These are phyloP conservation scores for Phyto melanocephala DNA, from an alignment of 2,888 invertebrate genomes.

Conservation along the genomic window DNA sequence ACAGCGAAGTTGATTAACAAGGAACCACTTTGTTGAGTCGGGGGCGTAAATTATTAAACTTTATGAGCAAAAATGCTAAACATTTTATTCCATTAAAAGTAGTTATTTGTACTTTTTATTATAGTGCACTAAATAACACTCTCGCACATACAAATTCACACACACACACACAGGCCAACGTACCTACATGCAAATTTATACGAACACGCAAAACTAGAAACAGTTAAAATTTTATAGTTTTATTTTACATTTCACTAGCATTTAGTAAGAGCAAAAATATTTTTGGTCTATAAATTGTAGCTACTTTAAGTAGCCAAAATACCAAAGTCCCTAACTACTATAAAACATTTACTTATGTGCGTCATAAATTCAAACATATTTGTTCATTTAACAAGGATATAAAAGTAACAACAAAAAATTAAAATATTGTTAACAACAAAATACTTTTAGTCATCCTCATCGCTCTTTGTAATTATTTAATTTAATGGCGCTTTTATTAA, in stretches of 20 bases:
- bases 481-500: neutral
- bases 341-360: neutral
- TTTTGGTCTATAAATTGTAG: neutral
- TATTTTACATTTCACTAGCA: constrained; percentile 9
- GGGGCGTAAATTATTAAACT: constrained; percentile 45
- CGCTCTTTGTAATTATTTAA: neutral
- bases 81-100: neutral
- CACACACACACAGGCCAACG: neutral
- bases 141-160: neutral
- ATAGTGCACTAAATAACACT: neutral
- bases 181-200: neutral
- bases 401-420: constrained; percentile 6
- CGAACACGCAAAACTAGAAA: constrained; percentile 16
- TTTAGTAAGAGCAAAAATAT: neutral
- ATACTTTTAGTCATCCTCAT: neutral
- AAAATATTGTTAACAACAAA: constrained; percentile 14
- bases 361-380: neutral
- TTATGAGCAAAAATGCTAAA: constrained; percentile 37
- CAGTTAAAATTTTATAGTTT: constrained; percentile 39
- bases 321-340: neutral
- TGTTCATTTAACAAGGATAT: neutral
- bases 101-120: constrained; percentile 17
- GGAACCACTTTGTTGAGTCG: constrained; percentile 24
- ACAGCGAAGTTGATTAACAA: constrained; percentile 40
- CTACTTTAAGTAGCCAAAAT: neutral